Conservation (phyloP, 1,140 invertebrate species). For the Eumeta japonica region DNA sequence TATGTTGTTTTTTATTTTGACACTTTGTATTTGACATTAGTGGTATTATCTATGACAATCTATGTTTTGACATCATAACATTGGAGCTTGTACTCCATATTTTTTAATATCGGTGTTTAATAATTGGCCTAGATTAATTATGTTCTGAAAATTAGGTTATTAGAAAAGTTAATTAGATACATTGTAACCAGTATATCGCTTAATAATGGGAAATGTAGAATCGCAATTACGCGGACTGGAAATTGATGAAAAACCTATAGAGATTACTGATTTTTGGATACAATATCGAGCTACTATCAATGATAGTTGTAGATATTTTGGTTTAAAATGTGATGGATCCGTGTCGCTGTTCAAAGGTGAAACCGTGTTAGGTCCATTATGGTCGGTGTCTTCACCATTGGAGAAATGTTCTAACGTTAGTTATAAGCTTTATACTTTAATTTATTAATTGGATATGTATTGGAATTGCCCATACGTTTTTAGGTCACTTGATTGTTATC, state of each 20-base stretch:
- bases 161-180: no score
- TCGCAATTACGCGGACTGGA: conserved; percentile 70
- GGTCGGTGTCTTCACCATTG: conserved; percentile 65
- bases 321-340: conserved; percentile 60
- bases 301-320: conserved; percentile 53
- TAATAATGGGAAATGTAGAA: conserved; percentile 71
- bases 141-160: no score
- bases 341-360: conserved; percentile 74
- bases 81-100: no score
- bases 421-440: conserved; percentile 5
- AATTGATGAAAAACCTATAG: conserved; percentile 71
- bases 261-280: conserved; percentile 75
- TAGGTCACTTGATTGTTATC: conserved; percentile 3
- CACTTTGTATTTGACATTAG: no score
- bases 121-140: no score
- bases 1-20: no score
- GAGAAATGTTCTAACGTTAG: conserved; percentile 73
- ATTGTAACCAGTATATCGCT: no score
- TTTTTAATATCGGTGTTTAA: no score
- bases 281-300: conserved; percentile 68
- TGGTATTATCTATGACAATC: no score
- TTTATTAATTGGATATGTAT: conserved; percentile 1
- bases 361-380: conserved; percentile 61
- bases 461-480: no score
- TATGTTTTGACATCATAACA: no score